phyloP scores from a whole-genome alignment of 1,140 invertebrate genomes.

The Pseudomyrmex concolor region DNA sequence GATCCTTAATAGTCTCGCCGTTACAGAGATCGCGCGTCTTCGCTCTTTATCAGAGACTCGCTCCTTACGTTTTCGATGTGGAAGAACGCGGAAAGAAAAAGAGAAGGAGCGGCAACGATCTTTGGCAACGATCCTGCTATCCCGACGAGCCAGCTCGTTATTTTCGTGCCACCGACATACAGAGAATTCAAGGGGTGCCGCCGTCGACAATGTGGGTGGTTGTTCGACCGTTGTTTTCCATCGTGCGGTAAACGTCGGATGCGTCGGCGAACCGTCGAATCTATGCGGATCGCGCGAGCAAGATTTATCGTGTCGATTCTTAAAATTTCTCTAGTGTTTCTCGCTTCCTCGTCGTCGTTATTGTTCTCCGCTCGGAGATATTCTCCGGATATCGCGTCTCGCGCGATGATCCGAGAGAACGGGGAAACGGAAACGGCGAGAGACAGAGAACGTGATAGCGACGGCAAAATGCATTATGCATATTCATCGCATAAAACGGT shows the following conservation, averaged over 20 bases:
- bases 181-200: not conserved
- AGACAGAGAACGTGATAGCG: conserved; percentile 20
- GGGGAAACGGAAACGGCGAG: not conserved
- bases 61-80: conserved; percentile 17
- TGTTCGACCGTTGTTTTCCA: conserved; percentile 69
- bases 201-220: conserved; percentile 47
- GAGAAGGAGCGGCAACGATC: not conserved
- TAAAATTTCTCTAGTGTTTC: not conserved
- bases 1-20: conserved; percentile 6
- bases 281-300: conserved; percentile 40
- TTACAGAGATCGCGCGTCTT: not conserved
- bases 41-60: not conserved
- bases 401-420: not conserved
- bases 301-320: conserved; percentile 64
- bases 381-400: conserved; percentile 13
- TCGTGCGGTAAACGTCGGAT: conserved; percentile 73
- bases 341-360: not conserved
- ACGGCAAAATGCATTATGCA: conserved; percentile 36
- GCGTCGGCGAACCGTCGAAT: conserved; percentile 55
- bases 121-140: conserved; percentile 15
- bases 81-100: not conserved
- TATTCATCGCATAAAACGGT: conserved; percentile 21
- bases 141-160: conserved; percentile 53
- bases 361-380: not conserved
- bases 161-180: conserved; percentile 43